phyloP scores from a whole-genome alignment of 2,113 vertebrate genomes.

The Epinephelus fuscoguttatus region DNA sequence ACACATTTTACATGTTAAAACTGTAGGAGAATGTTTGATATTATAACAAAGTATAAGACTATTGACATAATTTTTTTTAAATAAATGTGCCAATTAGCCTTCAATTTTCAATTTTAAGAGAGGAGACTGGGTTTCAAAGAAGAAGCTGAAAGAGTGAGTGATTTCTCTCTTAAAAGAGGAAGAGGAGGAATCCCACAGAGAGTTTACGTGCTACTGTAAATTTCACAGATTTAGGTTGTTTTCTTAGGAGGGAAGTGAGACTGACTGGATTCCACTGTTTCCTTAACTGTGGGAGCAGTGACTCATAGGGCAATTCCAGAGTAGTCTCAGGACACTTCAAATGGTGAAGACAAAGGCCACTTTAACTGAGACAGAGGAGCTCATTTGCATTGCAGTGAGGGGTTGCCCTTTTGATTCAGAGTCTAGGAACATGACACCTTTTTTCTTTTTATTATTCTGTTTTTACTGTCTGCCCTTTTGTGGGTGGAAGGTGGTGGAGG shows the following conservation, averaged over 20 bases:
- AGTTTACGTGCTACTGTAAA: constrained; percentile 5
- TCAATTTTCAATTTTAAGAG: neutral
- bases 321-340: constrained; percentile 38
- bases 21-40: neutral
- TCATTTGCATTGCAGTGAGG: constrained; percentile 73
- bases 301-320: constrained; percentile 58
- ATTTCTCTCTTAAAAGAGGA: neutral
- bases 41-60: neutral
- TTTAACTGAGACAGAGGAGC: constrained; percentile 54
- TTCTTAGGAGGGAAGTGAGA: constrained; percentile 14
- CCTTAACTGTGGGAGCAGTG: constrained; percentile 13
- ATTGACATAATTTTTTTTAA: neutral
- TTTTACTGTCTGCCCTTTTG: constrained; percentile 56
- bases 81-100: neutral
- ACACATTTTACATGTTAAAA: neutral
- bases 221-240: constrained; percentile 10
- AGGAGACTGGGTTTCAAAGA: neutral
- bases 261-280: constrained; percentile 37
- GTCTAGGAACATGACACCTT: constrained; percentile 56
- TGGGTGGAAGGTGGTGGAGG: constrained; percentile 26
- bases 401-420: constrained; percentile 63
- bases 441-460: constrained; percentile 57
- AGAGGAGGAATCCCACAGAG: neutral
- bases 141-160: constrained; percentile 1
- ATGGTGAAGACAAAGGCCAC: constrained; percentile 64